Evolutionary conservation across 2,888 invertebrate species (phyloP).

Genomic region (Melanchra persicariae): DNA sequence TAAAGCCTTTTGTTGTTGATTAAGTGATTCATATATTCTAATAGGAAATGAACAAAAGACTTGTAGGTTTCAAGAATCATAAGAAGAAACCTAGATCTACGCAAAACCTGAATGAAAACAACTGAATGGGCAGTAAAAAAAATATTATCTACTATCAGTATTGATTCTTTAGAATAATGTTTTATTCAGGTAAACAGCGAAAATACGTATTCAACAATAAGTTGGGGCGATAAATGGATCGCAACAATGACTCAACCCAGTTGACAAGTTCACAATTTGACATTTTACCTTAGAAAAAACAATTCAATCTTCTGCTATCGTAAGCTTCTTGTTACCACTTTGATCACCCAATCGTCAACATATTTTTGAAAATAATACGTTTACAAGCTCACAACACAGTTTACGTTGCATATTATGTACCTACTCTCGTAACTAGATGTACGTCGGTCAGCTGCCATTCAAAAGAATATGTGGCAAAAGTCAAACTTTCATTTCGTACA

Average conservation of each 20-base stretch:
- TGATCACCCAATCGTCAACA: slow-evolving; percentile 68
- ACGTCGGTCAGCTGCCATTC: slow-evolving; percentile 91
- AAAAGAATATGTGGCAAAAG: slow-evolving; percentile 91
- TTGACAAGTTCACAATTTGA: slow-evolving; percentile 90
- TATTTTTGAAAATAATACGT: slow-evolving; percentile 75
- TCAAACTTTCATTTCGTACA: slow-evolving; percentile 91
- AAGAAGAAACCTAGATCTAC: slow-evolving; percentile 28
- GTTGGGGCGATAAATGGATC: slow-evolving; percentile 77
- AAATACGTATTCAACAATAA: slow-evolving; percentile 74
- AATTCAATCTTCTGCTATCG: slow-evolving; percentile 78
- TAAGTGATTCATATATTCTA: slow-evolving; percentile 50
- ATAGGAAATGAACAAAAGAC: slow-evolving; percentile 62
- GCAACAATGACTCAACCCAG: slow-evolving; percentile 89
- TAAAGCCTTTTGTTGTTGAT: slow-evolving; percentile 53
- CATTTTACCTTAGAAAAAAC: slow-evolving; percentile 88
- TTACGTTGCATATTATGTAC: slow-evolving; percentile 83
- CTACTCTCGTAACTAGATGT: slow-evolving; percentile 86
- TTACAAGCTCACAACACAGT: slow-evolving; percentile 78
- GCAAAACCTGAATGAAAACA: slow-evolving; percentile 63
- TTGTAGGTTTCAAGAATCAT: slow-evolving; percentile 32
- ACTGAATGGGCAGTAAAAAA: slow-evolving; percentile 47
- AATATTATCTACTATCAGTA: slow-evolving; percentile 35
- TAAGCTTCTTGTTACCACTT: slow-evolving; percentile 76
- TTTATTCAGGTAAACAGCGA: slow-evolving; percentile 74
- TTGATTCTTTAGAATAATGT: slow-evolving; percentile 56